Percentiles rank a stretch among this genome's conserved stretches.
phyloP scores from a whole-genome alignment of 37 sponge, comb jelly and placozoan genomes.

The Cladorhizidae sp. region DNA sequence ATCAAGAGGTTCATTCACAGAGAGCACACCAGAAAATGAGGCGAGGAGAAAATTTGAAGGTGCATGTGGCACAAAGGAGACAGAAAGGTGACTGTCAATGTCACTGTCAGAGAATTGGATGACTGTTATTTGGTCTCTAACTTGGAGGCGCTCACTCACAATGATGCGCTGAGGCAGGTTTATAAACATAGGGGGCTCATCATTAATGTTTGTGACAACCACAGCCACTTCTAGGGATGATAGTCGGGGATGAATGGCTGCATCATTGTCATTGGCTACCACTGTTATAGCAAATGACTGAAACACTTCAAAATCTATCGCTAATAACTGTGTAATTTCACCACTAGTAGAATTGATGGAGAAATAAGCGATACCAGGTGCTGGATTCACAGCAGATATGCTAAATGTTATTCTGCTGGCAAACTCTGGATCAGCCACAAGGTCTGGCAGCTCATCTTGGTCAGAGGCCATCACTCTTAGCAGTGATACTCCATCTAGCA shows the following conservation, averaged over 20 bases:
- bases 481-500: conserved; percentile 5
- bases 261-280: conserved; percentile 43
- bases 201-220: conserved; percentile 69
- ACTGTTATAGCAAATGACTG: conserved; percentile 18
- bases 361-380: conserved; percentile 17
- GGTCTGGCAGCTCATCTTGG: conserved; percentile 54
- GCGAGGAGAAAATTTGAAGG: conserved; percentile 21
- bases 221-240: conserved; percentile 24
- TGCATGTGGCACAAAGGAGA: conserved; percentile 1
- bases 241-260: background rate
- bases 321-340: conserved; percentile 18
- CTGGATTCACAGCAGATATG: background rate
- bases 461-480: conserved; percentile 53
- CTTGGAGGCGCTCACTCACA: background rate
- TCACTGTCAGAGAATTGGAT: conserved; percentile 34
- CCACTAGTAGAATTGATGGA: conserved; percentile 36
- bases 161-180: background rate
- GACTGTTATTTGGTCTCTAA: background rate
- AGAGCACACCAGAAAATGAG: conserved; percentile 42
- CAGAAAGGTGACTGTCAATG: background rate
- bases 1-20: conserved; percentile 19
- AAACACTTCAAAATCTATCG: conserved; percentile 44
- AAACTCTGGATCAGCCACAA: conserved; percentile 7
- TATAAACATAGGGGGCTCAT: conserved; percentile 62
- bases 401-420: conserved; percentile 34